Evolutionary conservation across 2,113 vertebrate species (phyloP).

Genomic region (Cromileptes altivelis): DNA sequence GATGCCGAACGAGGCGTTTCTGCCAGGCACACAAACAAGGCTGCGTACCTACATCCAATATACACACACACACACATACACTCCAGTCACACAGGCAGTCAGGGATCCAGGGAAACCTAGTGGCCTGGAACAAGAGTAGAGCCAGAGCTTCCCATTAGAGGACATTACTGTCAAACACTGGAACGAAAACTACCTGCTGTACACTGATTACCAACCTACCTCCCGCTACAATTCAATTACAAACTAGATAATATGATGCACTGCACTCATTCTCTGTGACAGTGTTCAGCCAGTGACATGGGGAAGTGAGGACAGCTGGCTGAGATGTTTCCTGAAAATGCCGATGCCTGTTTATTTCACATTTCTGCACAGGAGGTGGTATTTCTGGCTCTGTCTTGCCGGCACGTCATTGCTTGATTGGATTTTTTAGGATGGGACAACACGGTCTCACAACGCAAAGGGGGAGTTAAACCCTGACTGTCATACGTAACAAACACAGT

Average conservation of each 20-base stretch:
- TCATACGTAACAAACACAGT: neutral
- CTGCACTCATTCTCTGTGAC: slow-evolving; percentile 59
- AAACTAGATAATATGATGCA: slow-evolving; percentile 70
- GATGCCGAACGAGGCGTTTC: neutral
- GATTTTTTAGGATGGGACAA: neutral
- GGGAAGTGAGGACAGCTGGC: slow-evolving; percentile 60
- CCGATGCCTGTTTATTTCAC: slow-evolving; percentile 16
- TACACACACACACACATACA: slow-evolving; percentile 13
- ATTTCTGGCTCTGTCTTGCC: slow-evolving; percentile 15
- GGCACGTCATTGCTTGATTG: slow-evolving; percentile 2
- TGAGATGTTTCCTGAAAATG: slow-evolving; percentile 53
- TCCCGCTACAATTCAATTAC: slow-evolving; percentile 81
- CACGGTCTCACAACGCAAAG: neutral
- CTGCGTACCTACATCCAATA: neutral
- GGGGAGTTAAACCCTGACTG: neutral
- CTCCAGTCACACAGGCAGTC: slow-evolving; percentile 18
- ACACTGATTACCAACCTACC: slow-evolving; percentile 78
- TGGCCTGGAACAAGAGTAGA: slow-evolving; percentile 74
- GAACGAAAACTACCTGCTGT: slow-evolving; percentile 78
- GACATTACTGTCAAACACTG: slow-evolving; percentile 82
- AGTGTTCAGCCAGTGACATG: slow-evolving; percentile 51
- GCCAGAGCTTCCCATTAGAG: slow-evolving; percentile 80
- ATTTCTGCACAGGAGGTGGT: slow-evolving; percentile 15
- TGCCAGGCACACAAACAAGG: neutral
- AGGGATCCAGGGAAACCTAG: slow-evolving; percentile 58